A percentile compares a stretch with the other conserved stretches of the same genome.
Conservation (phyloP, 2,113 vertebrate species). For the Nothobranchius furzeri region DNA sequence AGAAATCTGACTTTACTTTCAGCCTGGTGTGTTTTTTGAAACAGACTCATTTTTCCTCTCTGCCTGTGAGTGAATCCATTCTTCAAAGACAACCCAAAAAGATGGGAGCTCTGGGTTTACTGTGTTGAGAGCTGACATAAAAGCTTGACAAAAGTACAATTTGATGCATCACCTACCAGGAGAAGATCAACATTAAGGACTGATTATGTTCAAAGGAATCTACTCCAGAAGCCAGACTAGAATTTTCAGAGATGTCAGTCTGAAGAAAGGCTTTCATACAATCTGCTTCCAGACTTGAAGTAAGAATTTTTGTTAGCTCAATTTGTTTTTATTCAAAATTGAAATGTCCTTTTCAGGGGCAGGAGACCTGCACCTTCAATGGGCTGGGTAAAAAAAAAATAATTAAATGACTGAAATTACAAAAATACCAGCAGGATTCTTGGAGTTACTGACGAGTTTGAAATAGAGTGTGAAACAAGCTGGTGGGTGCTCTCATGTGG, state of each 20-base stretch:
- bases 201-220: constrained; percentile 21
- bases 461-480: not conserved
- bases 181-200: constrained; percentile 28
- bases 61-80: not conserved
- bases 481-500: not conserved
- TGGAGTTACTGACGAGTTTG: constrained; percentile 13
- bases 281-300: constrained; percentile 1
- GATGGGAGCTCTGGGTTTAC: constrained; percentile 1
- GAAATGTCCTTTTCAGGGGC: not conserved
- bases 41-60: not conserved
- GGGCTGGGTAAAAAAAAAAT: not conserved
- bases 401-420: not conserved
- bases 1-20: not conserved
- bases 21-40: not conserved
- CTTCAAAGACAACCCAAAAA: constrained; percentile 18
- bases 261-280: constrained; percentile 5
- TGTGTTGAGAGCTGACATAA: constrained; percentile 17
- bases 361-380: not conserved
- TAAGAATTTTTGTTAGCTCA: constrained; percentile 15
- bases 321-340: not conserved
- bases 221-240: constrained; percentile 15
- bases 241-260: constrained; percentile 16
- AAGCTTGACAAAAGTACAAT: constrained; percentile 5
- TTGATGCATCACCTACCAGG: constrained; percentile 40
- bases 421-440: not conserved